These are phyloP conservation scores for Pollenia angustigena DNA, from an alignment of 2,888 invertebrate species.

Conservation along the genomic window DNA sequence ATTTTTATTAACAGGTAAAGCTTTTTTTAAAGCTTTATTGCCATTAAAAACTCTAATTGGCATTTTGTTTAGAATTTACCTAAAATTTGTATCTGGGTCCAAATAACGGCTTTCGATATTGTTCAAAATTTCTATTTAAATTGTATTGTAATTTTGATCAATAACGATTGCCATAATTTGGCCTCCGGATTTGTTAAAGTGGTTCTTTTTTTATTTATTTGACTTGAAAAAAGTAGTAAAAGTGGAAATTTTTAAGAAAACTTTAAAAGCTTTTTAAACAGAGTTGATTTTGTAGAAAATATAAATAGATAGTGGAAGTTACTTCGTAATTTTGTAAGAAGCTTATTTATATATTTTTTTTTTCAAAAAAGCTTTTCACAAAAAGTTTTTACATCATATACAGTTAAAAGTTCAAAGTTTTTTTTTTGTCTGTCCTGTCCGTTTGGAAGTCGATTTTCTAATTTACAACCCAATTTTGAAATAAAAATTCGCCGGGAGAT, in stretches of 20 bases:
- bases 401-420: neutral
- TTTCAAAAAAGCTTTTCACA: conserved; percentile 13
- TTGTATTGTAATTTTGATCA: no score
- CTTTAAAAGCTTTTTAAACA: neutral
- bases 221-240: neutral
- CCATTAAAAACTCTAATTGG: conserved; percentile 7
- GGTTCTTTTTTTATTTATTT: neutral
- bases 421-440: no score
- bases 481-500: no score
- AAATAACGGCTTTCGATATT: neutral
- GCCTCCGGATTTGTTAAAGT: neutral
- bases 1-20: conserved; percentile 45
- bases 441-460: no score
- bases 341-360: neutral
- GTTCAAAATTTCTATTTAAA: no score
- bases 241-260: neutral
- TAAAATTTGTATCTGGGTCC: no score
- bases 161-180: no score
- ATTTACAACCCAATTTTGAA: no score
- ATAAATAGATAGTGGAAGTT: no score
- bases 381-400: neutral
- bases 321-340: neutral
- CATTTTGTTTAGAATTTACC: neutral
- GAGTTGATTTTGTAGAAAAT: no score
- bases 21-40: conserved; percentile 49